These are phyloP conservation scores for Homarus gammarus DNA, from an alignment of 2,888 invertebrate genomes.

Conservation along the genomic window DNA sequence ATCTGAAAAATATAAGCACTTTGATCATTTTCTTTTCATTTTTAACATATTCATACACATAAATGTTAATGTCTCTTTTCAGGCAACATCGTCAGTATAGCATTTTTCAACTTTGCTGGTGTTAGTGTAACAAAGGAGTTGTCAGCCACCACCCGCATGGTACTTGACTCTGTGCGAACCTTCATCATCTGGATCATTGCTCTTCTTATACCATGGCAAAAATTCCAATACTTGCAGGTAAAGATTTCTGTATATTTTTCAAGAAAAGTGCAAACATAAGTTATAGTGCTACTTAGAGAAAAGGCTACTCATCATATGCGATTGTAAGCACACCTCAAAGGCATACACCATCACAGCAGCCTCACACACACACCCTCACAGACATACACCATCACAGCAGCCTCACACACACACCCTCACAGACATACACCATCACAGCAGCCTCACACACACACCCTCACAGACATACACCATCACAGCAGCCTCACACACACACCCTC, in stretches of 20 bases:
- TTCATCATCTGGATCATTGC: constrained; percentile 93
- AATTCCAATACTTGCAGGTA: constrained; percentile 88
- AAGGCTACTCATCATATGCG: background rate
- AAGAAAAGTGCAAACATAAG: background rate
- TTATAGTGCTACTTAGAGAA: background rate
- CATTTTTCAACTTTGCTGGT: constrained; percentile 95
- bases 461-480: too few relatives aligned
- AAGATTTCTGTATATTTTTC: background rate
- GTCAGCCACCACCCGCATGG: constrained; percentile 94
- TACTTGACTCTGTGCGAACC: constrained; percentile 92
- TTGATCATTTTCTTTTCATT: too few relatives aligned
- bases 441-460: too few relatives aligned
- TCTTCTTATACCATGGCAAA: constrained; percentile 87
- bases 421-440: too few relatives aligned
- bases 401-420: too few relatives aligned
- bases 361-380: too few relatives aligned
- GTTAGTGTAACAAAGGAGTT: constrained; percentile 95
- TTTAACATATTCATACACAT: too few relatives aligned
- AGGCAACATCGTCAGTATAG: constrained; percentile 91
- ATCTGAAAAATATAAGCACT: too few relatives aligned
- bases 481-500: too few relatives aligned
- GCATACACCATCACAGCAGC: too few relatives aligned
- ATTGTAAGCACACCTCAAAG: constrained; percentile 73
- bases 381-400: too few relatives aligned
- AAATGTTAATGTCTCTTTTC: too few relatives aligned